Base-by-base conservation (phyloP, 2,797 vertebrate genomes). In the Muscicapa comitata region DNA sequence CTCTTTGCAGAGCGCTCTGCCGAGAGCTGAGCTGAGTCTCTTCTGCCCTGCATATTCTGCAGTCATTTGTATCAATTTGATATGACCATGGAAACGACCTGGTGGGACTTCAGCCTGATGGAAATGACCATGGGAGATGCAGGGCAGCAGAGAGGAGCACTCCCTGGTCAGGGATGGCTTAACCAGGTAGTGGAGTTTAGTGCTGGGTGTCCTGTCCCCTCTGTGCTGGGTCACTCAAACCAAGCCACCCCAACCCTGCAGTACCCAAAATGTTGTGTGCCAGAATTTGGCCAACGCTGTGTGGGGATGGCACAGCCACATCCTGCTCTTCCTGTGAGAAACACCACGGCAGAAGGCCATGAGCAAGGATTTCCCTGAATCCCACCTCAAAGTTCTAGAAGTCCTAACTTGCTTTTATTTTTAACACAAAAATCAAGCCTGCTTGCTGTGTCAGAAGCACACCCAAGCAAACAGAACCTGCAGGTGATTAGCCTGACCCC, bases 1-100 rank as follows among this genome's bases (percentile, higher is more conserved):
- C 93, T 91, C 92, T 89, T 87, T 91, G 75, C 91, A 92, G 65
- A 81, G 37, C 0, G 5, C 62, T 95, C 48, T 51, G 82, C 70
- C 0, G 28, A 66, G 63, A 45, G 78, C 86, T 0, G 13, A 35
- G 48, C 73, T 13, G 33, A 86, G 66, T 24, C 74, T 90, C 63
- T 47, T 58, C 72, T 77, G 58, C 86, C 83, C 73, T 74, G 77
- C 21, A 2, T 16, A 7, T 85, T 87, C 83, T 74, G 89, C 89
- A 84, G 72, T 68, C 73, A 40, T 77, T 91, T 88, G 10, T 80
- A 53, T 31, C 76, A 37, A 58, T 75, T 62, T 13, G 4, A 0
- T 12, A 43, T 0, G 40, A 11, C 74, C 55, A 2, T 35, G 70
- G 78, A 81, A 74, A 81, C 3, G 24, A 90, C 85, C 65, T 37